Base-by-base conservation (phyloP, 1,140 invertebrate species). In the Heliconius himera region DNA sequence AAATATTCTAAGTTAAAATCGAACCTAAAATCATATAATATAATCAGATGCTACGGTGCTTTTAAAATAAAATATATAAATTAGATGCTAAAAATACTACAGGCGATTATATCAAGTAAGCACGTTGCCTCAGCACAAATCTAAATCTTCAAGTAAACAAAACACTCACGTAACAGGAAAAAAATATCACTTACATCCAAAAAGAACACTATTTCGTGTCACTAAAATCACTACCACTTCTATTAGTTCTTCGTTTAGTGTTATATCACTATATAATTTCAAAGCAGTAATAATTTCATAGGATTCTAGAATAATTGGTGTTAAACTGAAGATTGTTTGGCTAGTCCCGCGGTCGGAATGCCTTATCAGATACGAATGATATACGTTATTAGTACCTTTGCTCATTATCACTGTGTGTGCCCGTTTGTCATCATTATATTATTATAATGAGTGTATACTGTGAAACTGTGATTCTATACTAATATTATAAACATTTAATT, bases 321-420 rank as follows among this genome's bases (percentile, higher is more conserved):
- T 4, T 66, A 66, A 13, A 51, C 3, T 75, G 5, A 75, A 75
- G 78, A 71, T 79, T 75, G 71, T 79, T 73, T 70, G 29, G 66
- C 78, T 33, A 71, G 26, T 49, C 60, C 38, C 56, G 73, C 36
- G 54, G 38, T 36, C 60, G 73, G 78, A 75, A 79, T 79, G 78
- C 60, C 54, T 79, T 79, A 79, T 79, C 78, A 74, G 78, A 79
- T 79, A 75, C 26, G 38, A 54, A 18, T 54, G 78, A 79, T 79
- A 79, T 79, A 46, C 26, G 77, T n/a, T n/a, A 70, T 70, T 79
- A 74, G 70, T 73, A 36, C 33, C 56, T 70, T 49, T 70, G 38
- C 74, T 76, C 22, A 76, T 76, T 76, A 76, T 76, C 60, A 76
- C 11, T 36, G 54, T 46, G 36, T 46, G 41, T 70, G 18, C 60